Evolutionary conservation across 2,113 vertebrate genomes (phyloP).

Genomic region (Progne subis): DNA sequence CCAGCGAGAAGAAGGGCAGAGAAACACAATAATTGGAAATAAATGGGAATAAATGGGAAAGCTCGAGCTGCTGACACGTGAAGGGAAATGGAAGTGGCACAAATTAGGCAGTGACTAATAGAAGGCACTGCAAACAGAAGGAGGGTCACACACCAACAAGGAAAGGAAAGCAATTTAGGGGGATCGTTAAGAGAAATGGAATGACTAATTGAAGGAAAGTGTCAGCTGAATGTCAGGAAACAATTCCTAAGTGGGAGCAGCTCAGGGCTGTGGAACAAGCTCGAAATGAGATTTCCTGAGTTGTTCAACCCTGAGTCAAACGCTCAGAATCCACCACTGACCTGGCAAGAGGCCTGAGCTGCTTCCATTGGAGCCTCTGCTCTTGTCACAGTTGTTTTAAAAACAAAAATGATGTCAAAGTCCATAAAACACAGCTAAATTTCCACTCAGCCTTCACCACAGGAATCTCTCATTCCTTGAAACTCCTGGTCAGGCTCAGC

Average conservation of each 20-base stretch:
- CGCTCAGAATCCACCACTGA: not conserved
- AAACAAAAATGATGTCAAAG: not conserved
- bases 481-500: not conserved
- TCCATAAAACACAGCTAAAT: not conserved
- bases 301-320: not conserved
- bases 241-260: not conserved
- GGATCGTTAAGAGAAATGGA: constrained; percentile 3
- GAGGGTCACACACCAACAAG: not conserved
- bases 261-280: not conserved
- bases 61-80: not conserved
- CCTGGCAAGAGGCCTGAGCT: not conserved
- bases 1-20: not conserved
- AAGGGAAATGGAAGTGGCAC: not conserved
- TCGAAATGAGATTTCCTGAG: not conserved
- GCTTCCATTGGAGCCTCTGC: not conserved
- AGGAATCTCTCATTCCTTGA: not conserved
- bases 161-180: constrained; percentile 35
- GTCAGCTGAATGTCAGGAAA: constrained; percentile 44
- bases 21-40: not conserved
- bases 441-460: not conserved
- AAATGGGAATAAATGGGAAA: not conserved
- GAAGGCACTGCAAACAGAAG: not conserved
- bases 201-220: constrained; percentile 48
- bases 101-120: constrained; percentile 18
- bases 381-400: not conserved